Conservation (phyloP, 2,113 vertebrate genomes). For the Sylvietta virens region DNA sequence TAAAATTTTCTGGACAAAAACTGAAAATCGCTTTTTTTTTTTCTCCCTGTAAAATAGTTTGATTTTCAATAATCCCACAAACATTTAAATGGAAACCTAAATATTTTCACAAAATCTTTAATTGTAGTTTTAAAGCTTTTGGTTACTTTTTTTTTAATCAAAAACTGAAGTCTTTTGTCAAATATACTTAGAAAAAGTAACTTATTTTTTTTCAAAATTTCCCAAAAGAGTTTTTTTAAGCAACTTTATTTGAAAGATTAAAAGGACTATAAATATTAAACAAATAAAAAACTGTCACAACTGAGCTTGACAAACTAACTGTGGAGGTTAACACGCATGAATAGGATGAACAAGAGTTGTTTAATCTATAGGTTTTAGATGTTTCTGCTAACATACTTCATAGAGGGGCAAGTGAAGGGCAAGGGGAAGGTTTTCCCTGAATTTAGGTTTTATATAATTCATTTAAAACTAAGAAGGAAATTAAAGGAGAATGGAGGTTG, state of each 20-base stretch:
- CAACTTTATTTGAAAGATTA: not conserved
- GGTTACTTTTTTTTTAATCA: not conserved
- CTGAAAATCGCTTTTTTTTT: not conserved
- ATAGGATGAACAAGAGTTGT: not conserved
- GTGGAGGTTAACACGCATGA: not conserved
- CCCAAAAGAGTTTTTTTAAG: not conserved
- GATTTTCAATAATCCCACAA: constrained; percentile 47
- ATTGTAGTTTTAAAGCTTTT: constrained; percentile 29
- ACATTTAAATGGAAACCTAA: constrained; percentile 40
- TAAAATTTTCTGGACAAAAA: constrained; percentile 49
- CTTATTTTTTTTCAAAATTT: not conserved
- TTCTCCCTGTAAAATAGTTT: not conserved
- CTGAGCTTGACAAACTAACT: not conserved
- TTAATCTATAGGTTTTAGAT: not conserved
- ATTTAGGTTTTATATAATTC: not conserved
- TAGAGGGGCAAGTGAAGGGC: not conserved
- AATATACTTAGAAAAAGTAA: not conserved
- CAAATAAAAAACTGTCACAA: not conserved
- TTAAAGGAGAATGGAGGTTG: not conserved
- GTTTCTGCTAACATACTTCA: not conserved
- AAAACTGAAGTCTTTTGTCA: not conserved
- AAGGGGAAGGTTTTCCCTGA: not conserved
- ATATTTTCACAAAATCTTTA: constrained; percentile 35
- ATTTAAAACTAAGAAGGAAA: not conserved
- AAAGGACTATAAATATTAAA: not conserved